A percentile compares a stretch with the other conserved stretches of the same genome.
Conservation (phyloP, 1,140 invertebrate genomes). For the Drosophila aff. region DNA sequence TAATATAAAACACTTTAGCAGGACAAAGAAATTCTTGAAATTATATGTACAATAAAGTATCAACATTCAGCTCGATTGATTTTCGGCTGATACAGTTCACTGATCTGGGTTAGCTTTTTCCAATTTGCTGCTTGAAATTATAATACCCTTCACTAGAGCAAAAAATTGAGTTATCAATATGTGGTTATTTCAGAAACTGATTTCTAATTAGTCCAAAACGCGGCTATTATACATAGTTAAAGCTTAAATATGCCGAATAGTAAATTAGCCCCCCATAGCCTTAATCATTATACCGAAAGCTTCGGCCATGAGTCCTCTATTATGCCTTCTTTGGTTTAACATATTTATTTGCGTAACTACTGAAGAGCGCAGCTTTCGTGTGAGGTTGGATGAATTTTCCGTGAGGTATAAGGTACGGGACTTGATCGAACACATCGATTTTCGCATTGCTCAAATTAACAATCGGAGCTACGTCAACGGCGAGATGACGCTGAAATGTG, state of each 20-base stretch:
- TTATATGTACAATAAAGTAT: no score
- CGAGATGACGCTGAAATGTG: conserved; percentile 14
- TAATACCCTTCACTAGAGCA: not conserved
- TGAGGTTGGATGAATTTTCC: conserved; percentile 39
- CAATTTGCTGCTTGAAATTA: not conserved
- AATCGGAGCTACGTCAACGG: conserved; percentile 30
- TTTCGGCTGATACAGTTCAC: not conserved
- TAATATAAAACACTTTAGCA: no score
- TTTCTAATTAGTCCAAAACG: not conserved
- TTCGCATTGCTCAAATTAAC: conserved; percentile 7
- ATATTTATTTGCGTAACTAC: not conserved
- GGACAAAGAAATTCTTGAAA: no score
- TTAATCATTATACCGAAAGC: conserved; percentile 6
- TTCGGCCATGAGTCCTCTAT: conserved; percentile 17
- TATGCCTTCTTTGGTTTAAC: conserved; percentile 12
- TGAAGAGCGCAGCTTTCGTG: conserved; percentile 30
- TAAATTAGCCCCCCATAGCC: not conserved
- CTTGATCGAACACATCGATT: conserved; percentile 18
- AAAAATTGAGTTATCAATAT: not conserved
- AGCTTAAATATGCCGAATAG: not conserved
- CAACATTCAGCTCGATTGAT: not conserved
- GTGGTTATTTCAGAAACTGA: not conserved
- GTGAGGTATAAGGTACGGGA: conserved; percentile 11
- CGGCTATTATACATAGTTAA: not conserved
- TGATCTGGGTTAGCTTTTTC: not conserved